Evolutionary conservation across 2,888 invertebrate species (phyloP).

Genomic region (Cistogaster globosa): DNA sequence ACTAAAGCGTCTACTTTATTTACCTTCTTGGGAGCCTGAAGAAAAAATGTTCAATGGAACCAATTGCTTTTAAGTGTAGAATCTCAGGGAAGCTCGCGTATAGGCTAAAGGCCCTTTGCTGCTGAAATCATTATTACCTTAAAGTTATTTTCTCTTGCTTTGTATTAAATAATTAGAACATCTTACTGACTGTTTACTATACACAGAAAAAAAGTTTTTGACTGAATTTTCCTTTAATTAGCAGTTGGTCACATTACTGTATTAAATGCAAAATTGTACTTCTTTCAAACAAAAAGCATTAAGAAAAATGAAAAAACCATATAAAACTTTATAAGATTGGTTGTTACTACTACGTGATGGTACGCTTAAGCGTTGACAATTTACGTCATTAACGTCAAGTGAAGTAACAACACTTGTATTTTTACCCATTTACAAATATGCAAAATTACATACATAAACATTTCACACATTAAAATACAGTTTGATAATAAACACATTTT

Average conservation of each 20-base stretch:
- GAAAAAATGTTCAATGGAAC: background rate
- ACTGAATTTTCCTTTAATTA: background rate
- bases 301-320: background rate
- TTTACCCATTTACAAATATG: constrained; percentile 2
- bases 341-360: constrained; percentile 24
- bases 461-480: background rate
- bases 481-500: constrained; percentile 19
- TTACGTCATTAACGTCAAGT: constrained; percentile 60
- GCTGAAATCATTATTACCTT: no score
- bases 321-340: constrained; percentile 18
- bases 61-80: no score
- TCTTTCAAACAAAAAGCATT: background rate
- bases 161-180: no score
- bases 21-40: background rate
- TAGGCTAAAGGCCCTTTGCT: no score
- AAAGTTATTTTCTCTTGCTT: no score
- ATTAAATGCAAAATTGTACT: background rate
- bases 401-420: constrained; percentile 53
- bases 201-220: no score
- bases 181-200: no score
- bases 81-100: no score
- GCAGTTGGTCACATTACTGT: constrained; percentile 15
- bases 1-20: constrained; percentile 16
- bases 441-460: constrained; percentile 22
- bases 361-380: constrained; percentile 52